A percentile compares a stretch with the other conserved stretches of the same genome.
Evolutionary conservation across 2,113 vertebrate species (phyloP).

Genomic region (Gavialis gangeticus): DNA sequence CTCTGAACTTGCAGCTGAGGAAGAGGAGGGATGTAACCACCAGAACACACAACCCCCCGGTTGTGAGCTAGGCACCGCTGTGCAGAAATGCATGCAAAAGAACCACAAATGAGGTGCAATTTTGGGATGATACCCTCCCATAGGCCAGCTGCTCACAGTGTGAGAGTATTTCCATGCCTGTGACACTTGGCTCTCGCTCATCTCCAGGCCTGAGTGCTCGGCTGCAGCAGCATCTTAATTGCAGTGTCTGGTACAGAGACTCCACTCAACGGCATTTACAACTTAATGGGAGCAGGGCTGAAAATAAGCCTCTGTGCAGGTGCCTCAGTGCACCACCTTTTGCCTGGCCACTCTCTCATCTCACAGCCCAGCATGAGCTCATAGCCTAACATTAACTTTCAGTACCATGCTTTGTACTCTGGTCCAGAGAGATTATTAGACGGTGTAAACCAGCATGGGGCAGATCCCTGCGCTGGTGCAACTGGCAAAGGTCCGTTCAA

Average conservation of each 20-base stretch:
- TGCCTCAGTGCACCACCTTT: neutral
- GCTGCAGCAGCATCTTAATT: neutral
- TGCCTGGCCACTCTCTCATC: neutral
- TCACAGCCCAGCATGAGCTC: neutral
- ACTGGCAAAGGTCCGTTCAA: neutral
- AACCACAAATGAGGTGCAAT: neutral
- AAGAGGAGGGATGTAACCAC: neutral
- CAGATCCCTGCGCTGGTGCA: no score
- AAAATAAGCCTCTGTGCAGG: neutral
- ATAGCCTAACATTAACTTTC: neutral
- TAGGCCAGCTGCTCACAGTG: neutral
- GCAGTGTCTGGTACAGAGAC: neutral
- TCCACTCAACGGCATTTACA: neutral
- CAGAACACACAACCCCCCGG: neutral
- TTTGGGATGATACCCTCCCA: neutral
- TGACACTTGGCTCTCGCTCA: neutral
- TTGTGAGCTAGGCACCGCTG: neutral
- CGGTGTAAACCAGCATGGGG: neutral
- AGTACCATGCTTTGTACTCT: no score
- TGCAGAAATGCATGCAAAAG: neutral
- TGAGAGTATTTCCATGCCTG: neutral
- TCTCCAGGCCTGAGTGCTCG: neutral
- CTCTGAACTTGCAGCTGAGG: neutral
- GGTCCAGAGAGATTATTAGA: neutral
- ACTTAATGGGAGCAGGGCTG: neutral